Conservation (phyloP, 2,888 invertebrate genomes). For the Caenorhabditis angaria region DNA sequence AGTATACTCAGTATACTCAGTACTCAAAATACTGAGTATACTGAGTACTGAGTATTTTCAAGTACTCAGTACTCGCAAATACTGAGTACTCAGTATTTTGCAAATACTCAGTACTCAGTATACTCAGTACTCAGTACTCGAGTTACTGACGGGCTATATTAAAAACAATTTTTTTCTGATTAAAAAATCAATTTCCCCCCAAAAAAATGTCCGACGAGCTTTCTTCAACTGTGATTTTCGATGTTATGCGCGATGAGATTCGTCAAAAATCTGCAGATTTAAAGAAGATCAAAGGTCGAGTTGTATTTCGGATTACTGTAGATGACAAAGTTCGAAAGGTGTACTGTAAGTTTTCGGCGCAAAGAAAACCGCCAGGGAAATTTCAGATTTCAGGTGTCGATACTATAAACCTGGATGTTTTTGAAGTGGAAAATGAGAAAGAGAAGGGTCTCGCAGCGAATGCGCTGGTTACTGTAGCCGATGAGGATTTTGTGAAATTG, state of each 20-base stretch:
- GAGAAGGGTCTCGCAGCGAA: neutral
- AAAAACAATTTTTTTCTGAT: neutral
- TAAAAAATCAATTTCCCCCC: too few relatives aligned
- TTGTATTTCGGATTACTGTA: conserved; percentile 17
- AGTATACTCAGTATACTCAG: too few relatives aligned
- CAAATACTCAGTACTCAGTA: too few relatives aligned
- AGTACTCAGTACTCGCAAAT: too few relatives aligned
- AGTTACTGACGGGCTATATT: too few relatives aligned
- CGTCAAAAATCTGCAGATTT: conserved; percentile 3
- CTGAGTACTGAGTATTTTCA: too few relatives aligned
- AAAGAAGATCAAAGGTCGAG: conserved; percentile 19
- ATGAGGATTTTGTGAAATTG: conserved; percentile 19
- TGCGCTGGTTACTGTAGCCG: conserved; percentile 15
- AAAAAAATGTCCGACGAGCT: neutral
- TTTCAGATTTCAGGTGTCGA: neutral
- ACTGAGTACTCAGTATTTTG: too few relatives aligned
- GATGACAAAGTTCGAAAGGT: conserved; percentile 9
- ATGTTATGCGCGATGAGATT: conserved; percentile 19
- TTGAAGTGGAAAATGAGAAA: conserved; percentile 9
- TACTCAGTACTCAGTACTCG: too few relatives aligned
- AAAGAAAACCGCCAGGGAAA: neutral
- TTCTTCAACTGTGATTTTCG: conserved; percentile 5
- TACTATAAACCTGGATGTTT: too few relatives aligned
- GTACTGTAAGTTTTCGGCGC: conserved; percentile 8
- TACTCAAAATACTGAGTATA: too few relatives aligned